Base-by-base conservation (phyloP, 2,797 vertebrate genomes). In the Tolypeutes matacus region DNA sequence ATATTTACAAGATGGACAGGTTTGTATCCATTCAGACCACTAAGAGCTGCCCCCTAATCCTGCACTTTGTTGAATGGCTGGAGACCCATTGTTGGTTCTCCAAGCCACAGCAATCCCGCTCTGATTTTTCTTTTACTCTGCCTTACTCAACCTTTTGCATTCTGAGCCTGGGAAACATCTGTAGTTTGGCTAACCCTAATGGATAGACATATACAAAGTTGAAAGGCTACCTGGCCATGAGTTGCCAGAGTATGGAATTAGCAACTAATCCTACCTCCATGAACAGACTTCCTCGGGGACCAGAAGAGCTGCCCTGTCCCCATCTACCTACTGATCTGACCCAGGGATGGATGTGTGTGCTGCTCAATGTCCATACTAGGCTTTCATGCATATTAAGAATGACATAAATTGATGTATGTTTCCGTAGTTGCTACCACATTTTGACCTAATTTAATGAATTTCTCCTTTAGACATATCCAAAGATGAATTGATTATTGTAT, bases 341-440 rank as follows among this genome's bases (percentile, higher is more conserved):
- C 13, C 8, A 56, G n/a, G 27, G 12, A 12, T 34, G 1, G 5
- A 12, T 34, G 1, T 5, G 0, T 21, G 14, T 53, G 4, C 39
- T 2, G 1, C 20, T 58, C 39, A 11, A 75, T 46, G 17, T 12
- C 27, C 15, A 89, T 39, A 34, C 1, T 42, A 73, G 39, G 7
- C 7, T 62, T 3, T 17, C 31, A 21, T 1, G 9, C 23, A 25
- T 20, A 76, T 67, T 53, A 62, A 42, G 62, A 84, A 51, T 69
- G 20, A 18, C 13, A 21, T 10, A 72, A 4, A 53, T 9, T 49
- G 21, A 62, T 51, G 56, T 46, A 7, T 21, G 8, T 64, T 75
- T 31, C 42, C 13, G 20, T 3, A 27, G 31, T 51, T 39, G 29
- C 49, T 60, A 10, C 15, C 10, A 23, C 7, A 56, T 72, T 82